A percentile compares a stretch with the other conserved stretches of the same genome.
phyloP scores from a whole-genome alignment of 2,113 vertebrate species.

The Cyprinus carpio region DNA sequence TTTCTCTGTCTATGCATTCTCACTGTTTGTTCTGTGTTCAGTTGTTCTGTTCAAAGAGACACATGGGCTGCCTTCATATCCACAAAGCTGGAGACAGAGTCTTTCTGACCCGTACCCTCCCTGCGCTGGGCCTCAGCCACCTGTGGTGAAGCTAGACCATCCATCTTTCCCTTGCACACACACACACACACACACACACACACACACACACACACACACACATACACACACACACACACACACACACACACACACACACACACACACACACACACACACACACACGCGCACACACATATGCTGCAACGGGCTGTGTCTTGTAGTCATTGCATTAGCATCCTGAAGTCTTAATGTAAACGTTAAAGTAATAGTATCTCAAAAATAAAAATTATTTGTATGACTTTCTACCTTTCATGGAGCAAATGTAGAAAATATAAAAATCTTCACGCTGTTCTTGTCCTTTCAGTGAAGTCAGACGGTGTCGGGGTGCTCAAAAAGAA shows the following conservation, averaged over 20 bases:
- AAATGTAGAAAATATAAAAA: neutral
- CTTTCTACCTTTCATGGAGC: neutral
- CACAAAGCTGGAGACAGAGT: conserved; percentile 34
- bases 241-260: neutral
- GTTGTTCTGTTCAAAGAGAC: conserved; percentile 38
- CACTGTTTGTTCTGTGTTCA: conserved; percentile 26
- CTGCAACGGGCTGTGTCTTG: neutral
- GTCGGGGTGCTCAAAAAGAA: no score
- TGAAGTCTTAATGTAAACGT: conserved; percentile 42
- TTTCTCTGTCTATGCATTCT: conserved; percentile 30
- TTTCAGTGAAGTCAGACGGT: neutral
- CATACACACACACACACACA: no score
- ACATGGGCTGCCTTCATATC: conserved; percentile 31
- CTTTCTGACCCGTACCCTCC: conserved; percentile 45
- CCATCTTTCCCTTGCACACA: conserved; percentile 15
- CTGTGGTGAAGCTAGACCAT: conserved; percentile 57
- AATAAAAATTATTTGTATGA: neutral
- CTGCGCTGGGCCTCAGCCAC: conserved; percentile 55
- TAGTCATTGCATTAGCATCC: neutral
- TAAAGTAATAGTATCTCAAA: neutral
- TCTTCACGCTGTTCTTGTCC: neutral
- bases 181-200: neutral
- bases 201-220: neutral
- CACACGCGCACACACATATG: neutral
- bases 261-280: neutral